phyloP scores from a whole-genome alignment of 2,888 invertebrate genomes.

The Phanerotoma sp. region DNA sequence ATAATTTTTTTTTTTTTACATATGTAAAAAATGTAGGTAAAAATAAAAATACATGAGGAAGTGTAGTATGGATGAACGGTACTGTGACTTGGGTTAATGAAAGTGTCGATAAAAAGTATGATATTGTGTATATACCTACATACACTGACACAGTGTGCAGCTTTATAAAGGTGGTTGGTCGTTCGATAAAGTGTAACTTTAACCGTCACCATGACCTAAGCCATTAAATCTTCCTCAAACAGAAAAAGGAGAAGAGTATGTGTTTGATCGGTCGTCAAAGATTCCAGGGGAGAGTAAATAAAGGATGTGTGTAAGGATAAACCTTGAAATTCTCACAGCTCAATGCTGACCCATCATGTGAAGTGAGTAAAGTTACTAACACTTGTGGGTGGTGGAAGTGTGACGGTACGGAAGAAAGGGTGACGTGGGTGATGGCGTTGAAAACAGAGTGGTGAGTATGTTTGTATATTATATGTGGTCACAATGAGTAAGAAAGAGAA shows the following conservation, averaged over 20 bases:
- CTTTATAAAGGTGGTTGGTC: not conserved
- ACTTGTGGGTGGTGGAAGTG: conserved; percentile 6
- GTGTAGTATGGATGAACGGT: conserved; percentile 2
- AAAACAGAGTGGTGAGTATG: not conserved
- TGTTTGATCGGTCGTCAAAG: conserved; percentile 3
- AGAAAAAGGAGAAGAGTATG: too few species aligned
- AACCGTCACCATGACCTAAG: conserved; percentile 32
- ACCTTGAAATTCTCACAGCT: conserved; percentile 8
- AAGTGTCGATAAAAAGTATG: conserved; percentile 4
- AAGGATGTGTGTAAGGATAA: conserved; percentile 13
- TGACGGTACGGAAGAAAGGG: conserved; percentile 14
- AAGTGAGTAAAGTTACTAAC: conserved; percentile 4
- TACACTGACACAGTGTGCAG: not conserved
- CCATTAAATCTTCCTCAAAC: conserved; percentile 27
- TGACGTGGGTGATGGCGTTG: conserved; percentile 3
- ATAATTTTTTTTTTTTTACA: conserved; percentile 3
- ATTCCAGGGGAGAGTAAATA: conserved; percentile 6
- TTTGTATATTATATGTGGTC: not conserved
- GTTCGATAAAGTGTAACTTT: conserved; percentile 10
- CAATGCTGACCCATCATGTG: not conserved
- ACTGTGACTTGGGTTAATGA: conserved; percentile 5
- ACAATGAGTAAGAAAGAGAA: not conserved
- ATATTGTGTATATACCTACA: too few species aligned
- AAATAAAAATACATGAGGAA: conserved; percentile 8
- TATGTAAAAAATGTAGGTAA: not conserved